Percentiles rank a stretch among this genome's conserved stretches.
phyloP scores from a whole-genome alignment of 1,140 invertebrate genomes.

The Drosophila obscura region DNA sequence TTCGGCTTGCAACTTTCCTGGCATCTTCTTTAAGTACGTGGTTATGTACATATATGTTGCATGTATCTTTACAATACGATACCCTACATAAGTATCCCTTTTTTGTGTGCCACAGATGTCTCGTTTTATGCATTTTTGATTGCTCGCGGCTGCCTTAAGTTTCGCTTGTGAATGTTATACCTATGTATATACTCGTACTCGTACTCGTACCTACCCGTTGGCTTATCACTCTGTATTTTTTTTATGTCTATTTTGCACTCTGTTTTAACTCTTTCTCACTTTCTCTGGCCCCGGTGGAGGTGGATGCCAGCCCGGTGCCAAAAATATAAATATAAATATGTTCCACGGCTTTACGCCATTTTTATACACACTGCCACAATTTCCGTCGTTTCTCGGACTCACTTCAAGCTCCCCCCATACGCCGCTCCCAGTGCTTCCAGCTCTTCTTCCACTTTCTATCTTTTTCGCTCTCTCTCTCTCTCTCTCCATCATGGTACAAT shows the following conservation, averaged over 20 bases:
- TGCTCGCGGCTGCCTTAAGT: too few relatives aligned
- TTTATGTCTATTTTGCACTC: neutral
- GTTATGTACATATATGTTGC: too few relatives aligned
- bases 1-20: too few relatives aligned
- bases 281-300: constrained; percentile 16
- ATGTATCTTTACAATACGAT: too few relatives aligned
- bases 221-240: neutral
- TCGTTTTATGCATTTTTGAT: too few relatives aligned
- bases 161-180: too few relatives aligned
- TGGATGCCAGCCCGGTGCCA: constrained; percentile 15
- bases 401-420: constrained; percentile 1
- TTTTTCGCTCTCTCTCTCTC: neutral
- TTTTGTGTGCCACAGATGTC: too few relatives aligned
- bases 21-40: too few relatives aligned
- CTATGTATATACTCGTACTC: too few relatives aligned
- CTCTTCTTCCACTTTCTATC: constrained; percentile 2
- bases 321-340: constrained; percentile 79
- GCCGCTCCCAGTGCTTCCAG: neutral
- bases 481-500: too few relatives aligned
- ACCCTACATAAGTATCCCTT: too few relatives aligned
- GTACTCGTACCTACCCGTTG: too few relatives aligned
- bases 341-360: constrained; percentile 70
- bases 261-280: neutral
- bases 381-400: constrained; percentile 27
- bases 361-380: constrained; percentile 61